Conservation (phyloP, 2,888 invertebrate species). For the Agonum fuliginosum region DNA sequence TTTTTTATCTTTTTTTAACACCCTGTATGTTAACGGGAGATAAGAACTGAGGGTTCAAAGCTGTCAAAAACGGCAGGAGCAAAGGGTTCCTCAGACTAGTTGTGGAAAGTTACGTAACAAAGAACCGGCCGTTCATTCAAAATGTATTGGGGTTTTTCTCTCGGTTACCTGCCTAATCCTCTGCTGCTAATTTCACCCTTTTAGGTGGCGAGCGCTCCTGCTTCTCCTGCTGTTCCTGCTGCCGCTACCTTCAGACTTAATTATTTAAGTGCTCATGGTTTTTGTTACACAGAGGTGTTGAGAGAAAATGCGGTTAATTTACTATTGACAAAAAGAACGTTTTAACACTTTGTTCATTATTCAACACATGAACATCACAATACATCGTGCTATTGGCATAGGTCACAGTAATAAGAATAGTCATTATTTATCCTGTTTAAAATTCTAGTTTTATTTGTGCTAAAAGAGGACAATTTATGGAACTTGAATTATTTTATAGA, state of each 20-base stretch:
- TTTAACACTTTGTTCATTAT: no score
- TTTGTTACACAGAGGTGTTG: no score
- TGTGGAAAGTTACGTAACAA: neutral
- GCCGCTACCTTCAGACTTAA: constrained; percentile 2
- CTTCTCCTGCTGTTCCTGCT: neutral
- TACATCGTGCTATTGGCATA: no score
- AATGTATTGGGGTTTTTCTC: constrained; percentile 20
- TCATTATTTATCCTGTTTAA: no score
- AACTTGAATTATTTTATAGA: no score
- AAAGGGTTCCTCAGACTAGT: constrained; percentile 28
- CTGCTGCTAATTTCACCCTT: constrained; percentile 6
- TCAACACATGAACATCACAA: no score
- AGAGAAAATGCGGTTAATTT: no score
- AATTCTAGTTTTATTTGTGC: neutral
- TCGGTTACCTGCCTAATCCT: constrained; percentile 20
- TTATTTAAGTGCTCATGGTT: constrained; percentile 6
- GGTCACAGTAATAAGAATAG: no score
- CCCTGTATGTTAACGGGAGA: constrained; percentile 26
- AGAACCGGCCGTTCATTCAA: constrained; percentile 18
- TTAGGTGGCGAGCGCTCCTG: neutral
- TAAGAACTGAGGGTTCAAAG: constrained; percentile 31
- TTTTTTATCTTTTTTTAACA: no score
- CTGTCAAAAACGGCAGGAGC: no score
- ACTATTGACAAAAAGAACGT: neutral
- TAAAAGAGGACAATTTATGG: neutral